These are phyloP conservation scores for Rhynchonycteris naso DNA, from an alignment of 2,797 vertebrate species.

Conservation along the genomic window DNA sequence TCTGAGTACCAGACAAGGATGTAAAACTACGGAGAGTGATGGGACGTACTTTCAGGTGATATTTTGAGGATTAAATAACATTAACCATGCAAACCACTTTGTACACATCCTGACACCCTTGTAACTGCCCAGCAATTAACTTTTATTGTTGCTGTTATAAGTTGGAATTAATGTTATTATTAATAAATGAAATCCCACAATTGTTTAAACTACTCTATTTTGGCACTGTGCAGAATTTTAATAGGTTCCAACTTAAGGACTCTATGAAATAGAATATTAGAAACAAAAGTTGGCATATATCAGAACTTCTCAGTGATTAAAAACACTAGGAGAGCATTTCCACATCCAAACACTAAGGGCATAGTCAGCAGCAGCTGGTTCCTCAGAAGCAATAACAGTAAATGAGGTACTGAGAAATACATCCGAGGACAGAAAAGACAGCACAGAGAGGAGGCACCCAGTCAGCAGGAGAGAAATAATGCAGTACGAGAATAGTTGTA, in stretches of 20 bases:
- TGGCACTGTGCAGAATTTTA: not conserved
- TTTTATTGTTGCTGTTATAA: not conserved
- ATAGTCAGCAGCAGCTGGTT: not conserved
- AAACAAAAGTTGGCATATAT: not conserved
- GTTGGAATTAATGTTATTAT: not conserved
- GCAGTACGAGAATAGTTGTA: not conserved
- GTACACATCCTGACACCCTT: not conserved
- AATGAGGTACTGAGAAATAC: rapidly evolving
- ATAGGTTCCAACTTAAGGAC: not conserved
- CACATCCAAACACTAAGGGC: not conserved
- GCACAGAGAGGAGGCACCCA: not conserved
- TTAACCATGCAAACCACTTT: not conserved
- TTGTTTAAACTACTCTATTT: not conserved
- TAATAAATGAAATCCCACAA: not conserved
- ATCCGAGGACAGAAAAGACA: not conserved
- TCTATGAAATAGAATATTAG: not conserved
- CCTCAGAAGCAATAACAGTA: not conserved
- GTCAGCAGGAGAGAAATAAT: not conserved
- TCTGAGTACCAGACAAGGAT: no score
- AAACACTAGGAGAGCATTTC: not conserved
- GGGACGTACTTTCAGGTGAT: not conserved
- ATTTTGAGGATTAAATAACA: not conserved
- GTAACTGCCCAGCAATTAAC: rapidly evolving
- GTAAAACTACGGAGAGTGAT: not conserved
- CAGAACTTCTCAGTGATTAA: not conserved